phyloP scores from a whole-genome alignment of 2,113 vertebrate species.

The Tretioscincus oriximinensis region DNA sequence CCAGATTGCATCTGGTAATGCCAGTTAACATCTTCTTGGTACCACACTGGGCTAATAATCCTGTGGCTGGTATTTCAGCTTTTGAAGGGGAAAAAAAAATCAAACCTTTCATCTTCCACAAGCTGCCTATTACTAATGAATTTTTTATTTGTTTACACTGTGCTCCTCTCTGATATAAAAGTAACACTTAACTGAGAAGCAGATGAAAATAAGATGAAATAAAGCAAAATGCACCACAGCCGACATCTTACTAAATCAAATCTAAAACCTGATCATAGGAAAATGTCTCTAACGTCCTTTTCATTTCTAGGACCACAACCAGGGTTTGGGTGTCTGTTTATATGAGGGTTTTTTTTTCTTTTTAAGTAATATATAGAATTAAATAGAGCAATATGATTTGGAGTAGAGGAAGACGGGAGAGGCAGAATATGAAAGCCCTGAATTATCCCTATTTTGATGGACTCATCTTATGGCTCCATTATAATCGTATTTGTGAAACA shows the following conservation, averaged over 20 bases:
- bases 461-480: not conserved
- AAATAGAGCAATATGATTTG: slow-evolving; percentile 8
- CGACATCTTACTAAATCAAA: slow-evolving; percentile 55
- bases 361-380: slow-evolving; percentile 12
- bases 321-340: not conserved
- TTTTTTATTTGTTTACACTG: slow-evolving; percentile 82
- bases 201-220: not conserved
- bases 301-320: slow-evolving; percentile 13
- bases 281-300: slow-evolving; percentile 38
- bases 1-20: slow-evolving; percentile 50
- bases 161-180: slow-evolving; percentile 70
- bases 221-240: slow-evolving; percentile 5
- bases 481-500: not conserved
- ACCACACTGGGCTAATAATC: slow-evolving; percentile 71
- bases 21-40: slow-evolving; percentile 35
- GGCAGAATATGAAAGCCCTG: slow-evolving; percentile 10
- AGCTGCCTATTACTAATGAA: slow-evolving; percentile 74
- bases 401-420: not conserved
- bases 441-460: slow-evolving; percentile 49
- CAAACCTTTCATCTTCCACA: slow-evolving; percentile 71
- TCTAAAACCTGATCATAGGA: slow-evolving; percentile 30
- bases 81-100: not conserved
- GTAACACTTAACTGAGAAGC: slow-evolving; percentile 62
- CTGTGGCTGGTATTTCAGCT: slow-evolving; percentile 63
- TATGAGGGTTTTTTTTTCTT: no score